Evolutionary conservation across 2,113 vertebrate species (phyloP), one percentile per base, ranked within the genome.

Genomic region (Takifugu flavidus): DNA sequence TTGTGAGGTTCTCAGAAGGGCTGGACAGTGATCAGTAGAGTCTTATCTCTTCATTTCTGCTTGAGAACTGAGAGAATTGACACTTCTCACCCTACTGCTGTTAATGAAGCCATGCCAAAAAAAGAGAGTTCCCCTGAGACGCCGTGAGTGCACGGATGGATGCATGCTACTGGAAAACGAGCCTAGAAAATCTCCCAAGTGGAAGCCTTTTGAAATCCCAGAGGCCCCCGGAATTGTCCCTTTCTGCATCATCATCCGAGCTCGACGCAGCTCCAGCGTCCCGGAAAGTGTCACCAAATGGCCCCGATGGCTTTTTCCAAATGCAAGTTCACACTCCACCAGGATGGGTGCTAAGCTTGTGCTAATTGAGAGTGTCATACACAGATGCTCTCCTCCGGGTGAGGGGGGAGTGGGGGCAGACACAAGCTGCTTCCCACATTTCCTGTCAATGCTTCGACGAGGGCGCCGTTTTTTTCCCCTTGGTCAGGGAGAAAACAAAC

Each of bases 301-400:
- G 70, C 62, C 64, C 67, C 68, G 68, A 62, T 56, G 78, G 72
- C 62, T 75, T 76, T 59, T 56, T 67, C n/a, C 26, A 1, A 68
- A 56, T 71, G 46, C 28, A 3, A 72, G 60, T 72, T 86, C 61
- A 54, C 70, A 77, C 63, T 54, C 44, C 72, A 82, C 45, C 31
- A 67, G 68, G 75, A 57, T 42, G 59, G 72, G 68, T 51, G 69
- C 68, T 71, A 78, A 80, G 74, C 70, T 67, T 58, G 59, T 73
- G 75, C 62, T 83, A 82, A 86, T 68, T 74, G 80, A 77, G 64
- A 45, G 43, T 4, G 53, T 53, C 70, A 52, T 67, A 72, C 74
- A 77, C 83, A 82, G 80, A 84, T 79, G 83, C 79, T 84, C 54
- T 72, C 52, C 74, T 72, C 49, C 26, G 51, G 59, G 71, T 75